Evolutionary conservation across 2,113 vertebrate genomes (phyloP).

Genomic region (Perca schrenkii): DNA sequence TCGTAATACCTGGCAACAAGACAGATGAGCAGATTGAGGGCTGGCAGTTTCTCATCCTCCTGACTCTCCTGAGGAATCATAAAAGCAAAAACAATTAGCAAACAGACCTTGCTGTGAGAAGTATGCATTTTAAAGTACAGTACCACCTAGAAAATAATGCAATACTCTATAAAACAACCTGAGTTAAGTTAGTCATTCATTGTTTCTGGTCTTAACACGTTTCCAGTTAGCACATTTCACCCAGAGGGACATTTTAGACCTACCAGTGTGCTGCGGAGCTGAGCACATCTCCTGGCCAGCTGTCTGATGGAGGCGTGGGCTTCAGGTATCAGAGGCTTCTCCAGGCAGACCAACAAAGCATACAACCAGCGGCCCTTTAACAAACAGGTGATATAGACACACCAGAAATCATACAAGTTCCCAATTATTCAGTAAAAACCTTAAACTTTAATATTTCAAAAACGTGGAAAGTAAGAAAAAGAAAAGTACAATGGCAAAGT

Average conservation of each 20-base stretch:
- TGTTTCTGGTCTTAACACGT: too few species aligned
- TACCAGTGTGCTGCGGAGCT: constrained; percentile 92
- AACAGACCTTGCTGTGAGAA: background rate
- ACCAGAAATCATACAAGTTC: constrained; percentile 14
- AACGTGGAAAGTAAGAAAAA: background rate
- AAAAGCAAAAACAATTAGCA: background rate
- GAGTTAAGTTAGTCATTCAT: too few species aligned
- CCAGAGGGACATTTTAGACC: background rate
- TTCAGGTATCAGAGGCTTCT: constrained; percentile 96
- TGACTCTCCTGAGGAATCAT: constrained; percentile 85
- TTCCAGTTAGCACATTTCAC: too few species aligned
- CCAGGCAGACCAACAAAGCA: constrained; percentile 93
- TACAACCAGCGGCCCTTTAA: constrained; percentile 95
- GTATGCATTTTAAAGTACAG: background rate
- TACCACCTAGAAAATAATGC: too few species aligned
- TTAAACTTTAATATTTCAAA: background rate
- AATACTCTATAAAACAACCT: too few species aligned
- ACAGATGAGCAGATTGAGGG: constrained; percentile 96
- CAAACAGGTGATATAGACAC: background rate
- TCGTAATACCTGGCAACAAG: constrained; percentile 93
- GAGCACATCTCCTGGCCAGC: constrained; percentile 92
- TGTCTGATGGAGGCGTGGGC: constrained; percentile 97
- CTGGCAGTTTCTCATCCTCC: constrained; percentile 91
- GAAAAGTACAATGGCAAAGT: background rate
- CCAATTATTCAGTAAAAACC: background rate